A percentile compares a stretch with the other conserved stretches of the same genome.
Evolutionary conservation across 2,888 invertebrate species (phyloP).

Genomic region (Caenorhabditis imperialis): DNA sequence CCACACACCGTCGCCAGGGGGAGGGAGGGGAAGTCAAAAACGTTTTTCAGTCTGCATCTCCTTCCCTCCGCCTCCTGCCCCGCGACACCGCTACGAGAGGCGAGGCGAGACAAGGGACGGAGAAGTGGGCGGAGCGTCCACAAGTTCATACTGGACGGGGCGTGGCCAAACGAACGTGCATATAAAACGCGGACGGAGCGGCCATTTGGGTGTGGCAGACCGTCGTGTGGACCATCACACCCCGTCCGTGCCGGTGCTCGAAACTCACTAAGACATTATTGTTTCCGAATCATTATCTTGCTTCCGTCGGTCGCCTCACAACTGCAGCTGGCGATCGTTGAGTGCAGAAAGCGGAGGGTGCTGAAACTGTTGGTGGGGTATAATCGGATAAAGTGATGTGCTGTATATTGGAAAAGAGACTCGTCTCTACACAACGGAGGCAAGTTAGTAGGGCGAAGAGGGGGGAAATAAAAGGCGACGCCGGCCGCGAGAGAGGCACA

Average conservation of each 20-base stretch:
- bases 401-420: no score
- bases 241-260: background rate
- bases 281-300: slow-evolving; percentile 47
- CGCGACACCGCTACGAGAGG: slow-evolving; percentile 31
- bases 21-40: slow-evolving; percentile 32
- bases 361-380: slow-evolving; percentile 15
- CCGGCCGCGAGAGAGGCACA: slow-evolving; percentile 45
- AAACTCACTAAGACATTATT: slow-evolving; percentile 40
- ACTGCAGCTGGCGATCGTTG: slow-evolving; percentile 25
- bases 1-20: slow-evolving; percentile 12
- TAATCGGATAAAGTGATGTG: no score
- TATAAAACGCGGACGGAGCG: slow-evolving; percentile 47
- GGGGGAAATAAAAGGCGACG: slow-evolving; percentile 44
- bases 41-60: slow-evolving; percentile 50
- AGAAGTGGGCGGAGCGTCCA: slow-evolving; percentile 46
- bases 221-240: background rate
- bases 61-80: slow-evolving; percentile 31
- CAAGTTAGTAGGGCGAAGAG: slow-evolving; percentile 35
- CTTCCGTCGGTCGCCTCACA: slow-evolving; percentile 31
- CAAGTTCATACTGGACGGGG: slow-evolving; percentile 46
- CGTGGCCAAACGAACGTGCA: slow-evolving; percentile 53
- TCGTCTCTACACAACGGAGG: slow-evolving; percentile 17
- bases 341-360: background rate
- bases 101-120: slow-evolving; percentile 51
- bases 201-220: slow-evolving; percentile 25